These are phyloP conservation scores for Vidua chalybeata DNA, from an alignment of 2,113 vertebrate genomes.

Conservation along the genomic window DNA sequence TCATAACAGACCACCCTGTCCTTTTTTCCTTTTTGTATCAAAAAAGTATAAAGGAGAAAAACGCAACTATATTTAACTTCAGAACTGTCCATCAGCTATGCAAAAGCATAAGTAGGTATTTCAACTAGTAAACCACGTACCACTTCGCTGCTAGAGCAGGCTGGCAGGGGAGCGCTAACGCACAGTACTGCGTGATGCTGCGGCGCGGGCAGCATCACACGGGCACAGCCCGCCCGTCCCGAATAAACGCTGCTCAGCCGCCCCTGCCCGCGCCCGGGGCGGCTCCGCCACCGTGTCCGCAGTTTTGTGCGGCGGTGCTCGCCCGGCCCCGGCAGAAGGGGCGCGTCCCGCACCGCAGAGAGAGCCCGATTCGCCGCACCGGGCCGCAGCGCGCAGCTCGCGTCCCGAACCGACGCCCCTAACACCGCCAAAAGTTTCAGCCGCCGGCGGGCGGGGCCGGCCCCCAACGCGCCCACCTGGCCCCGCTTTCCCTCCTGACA, in stretches of 20 bases:
- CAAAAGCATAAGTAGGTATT: background rate
- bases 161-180: background rate
- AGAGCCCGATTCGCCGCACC: background rate
- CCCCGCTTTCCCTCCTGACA: no score
- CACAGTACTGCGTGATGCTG: background rate
- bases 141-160: fast-evolving
- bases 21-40: background rate
- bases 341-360: background rate
- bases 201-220: background rate
- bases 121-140: fast-evolving
- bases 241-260: fast-evolving
- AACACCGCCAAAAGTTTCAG: background rate
- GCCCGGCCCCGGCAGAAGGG: no score
- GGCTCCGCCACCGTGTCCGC: background rate
- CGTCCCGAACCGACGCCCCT: background rate
- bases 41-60: background rate
- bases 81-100: background rate
- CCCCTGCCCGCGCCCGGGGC: background rate
- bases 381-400: background rate
- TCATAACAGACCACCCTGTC: fast-evolving
- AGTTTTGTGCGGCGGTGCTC: background rate
- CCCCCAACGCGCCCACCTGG: fast-evolving
- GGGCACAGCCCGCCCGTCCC: background rate
- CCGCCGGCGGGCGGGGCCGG: background rate
- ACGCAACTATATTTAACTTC: background rate